Percentiles rank a stretch among this genome's conserved stretches.
These are phyloP conservation scores for Panthera leo DNA, from an alignment of 2,113 vertebrate genomes.

Conservation along the genomic window DNA sequence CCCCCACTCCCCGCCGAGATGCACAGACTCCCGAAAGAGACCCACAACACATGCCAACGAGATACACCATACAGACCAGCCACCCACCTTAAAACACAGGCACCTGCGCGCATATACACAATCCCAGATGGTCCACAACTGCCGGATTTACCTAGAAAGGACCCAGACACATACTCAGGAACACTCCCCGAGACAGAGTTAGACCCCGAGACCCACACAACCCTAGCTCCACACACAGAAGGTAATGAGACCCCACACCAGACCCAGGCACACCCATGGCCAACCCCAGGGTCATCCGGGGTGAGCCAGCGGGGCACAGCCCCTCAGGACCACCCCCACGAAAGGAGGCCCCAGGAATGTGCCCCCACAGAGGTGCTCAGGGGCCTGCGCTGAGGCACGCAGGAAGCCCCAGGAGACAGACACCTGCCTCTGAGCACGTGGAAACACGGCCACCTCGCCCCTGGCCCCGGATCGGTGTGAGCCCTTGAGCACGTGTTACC, in stretches of 20 bases:
- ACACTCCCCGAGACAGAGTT: fast-evolving
- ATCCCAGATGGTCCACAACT: fast-evolving
- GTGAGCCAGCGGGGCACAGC: background rate
- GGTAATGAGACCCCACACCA: background rate
- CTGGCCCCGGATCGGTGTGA: background rate
- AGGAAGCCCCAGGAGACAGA: background rate
- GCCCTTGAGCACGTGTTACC: background rate
- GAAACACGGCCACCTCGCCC: background rate
- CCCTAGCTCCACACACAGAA: background rate
- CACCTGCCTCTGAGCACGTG: background rate
- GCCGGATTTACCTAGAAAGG: background rate
- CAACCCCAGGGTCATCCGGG: background rate
- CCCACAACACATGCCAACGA: background rate
- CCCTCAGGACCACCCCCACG: too few species aligned
- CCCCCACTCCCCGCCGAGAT: background rate
- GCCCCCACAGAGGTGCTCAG: background rate
- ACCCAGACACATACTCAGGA: too few species aligned
- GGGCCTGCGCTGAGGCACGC: background rate
- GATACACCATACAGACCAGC: background rate
- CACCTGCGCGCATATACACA: fast-evolving
- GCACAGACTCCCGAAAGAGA: background rate
- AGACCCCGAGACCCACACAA: background rate
- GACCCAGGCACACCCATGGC: background rate
- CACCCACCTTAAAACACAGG: background rate
- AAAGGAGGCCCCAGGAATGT: background rate